Percentiles rank a stretch among this genome's conserved stretches.
phyloP scores from a whole-genome alignment of 2,113 vertebrate species.

The Archilochus colubris region DNA sequence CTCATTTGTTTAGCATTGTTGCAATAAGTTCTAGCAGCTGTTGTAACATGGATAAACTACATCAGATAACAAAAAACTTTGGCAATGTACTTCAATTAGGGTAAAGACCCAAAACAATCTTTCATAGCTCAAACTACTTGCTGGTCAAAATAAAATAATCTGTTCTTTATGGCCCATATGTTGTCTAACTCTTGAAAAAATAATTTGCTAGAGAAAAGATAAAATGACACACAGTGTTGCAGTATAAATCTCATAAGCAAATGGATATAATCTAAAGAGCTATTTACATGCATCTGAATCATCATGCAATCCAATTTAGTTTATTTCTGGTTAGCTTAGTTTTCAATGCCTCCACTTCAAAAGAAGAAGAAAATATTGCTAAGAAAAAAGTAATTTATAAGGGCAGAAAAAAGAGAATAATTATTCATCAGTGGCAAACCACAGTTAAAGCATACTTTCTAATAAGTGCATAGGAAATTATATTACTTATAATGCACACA shows the following conservation, averaged over 20 bases:
- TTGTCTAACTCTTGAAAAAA: background rate
- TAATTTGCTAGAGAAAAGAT: background rate
- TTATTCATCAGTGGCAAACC: background rate
- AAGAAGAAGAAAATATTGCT: constrained; percentile 21
- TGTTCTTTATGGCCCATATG: background rate
- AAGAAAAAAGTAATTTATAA: background rate
- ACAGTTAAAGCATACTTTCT: background rate
- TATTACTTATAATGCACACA: background rate
- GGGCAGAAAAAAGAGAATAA: background rate
- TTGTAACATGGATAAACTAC: background rate
- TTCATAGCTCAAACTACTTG: background rate
- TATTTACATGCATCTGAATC: background rate
- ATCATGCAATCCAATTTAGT: background rate
- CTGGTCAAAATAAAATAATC: background rate
- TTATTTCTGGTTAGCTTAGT: background rate
- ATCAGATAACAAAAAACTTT: background rate
- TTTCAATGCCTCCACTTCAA: background rate
- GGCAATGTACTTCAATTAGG: background rate
- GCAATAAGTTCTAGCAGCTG: constrained; percentile 37
- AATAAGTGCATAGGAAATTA: constrained; percentile 1
- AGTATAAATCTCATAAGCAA: background rate
- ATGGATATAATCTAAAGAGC: background rate
- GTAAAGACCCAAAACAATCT: background rate
- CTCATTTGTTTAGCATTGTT: constrained; percentile 23
- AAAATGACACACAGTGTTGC: background rate